Base-by-base conservation (phyloP, 2,888 invertebrate genomes). In the Drosophila lacicola region DNA sequence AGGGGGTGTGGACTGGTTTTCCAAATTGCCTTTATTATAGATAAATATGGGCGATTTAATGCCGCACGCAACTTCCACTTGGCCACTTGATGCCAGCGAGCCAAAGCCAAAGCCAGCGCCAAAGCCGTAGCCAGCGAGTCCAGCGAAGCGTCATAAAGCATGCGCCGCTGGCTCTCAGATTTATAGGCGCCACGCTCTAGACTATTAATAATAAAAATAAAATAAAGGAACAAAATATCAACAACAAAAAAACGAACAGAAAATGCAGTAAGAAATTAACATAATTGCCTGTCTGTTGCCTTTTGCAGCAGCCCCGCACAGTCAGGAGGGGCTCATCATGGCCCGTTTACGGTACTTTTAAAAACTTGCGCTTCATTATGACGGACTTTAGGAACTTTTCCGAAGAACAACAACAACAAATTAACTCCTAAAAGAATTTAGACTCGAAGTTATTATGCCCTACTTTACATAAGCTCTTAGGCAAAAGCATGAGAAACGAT, bases 11-110 rank as follows among this genome's bases (percentile, higher is more conserved):
- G 47, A 60, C 56, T 55, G 70, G 36, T 51, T 60, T 55, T 64
- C 68, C 63, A 87, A 82, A 87, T 82, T 82, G 82, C 88, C 88
- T 83, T 87, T 87, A 82, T 87, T 82, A 82, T 84, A 82, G 82
- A 82, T 82, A 82, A 82, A 87, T 82, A 82, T 82, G 82, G 70
- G 62, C 87, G 79, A 87, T 87, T 81, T 75, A 70, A 68, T 84
- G 79, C 70, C 72, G 63, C 88, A 84, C 82, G 82, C 88, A 87
- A 84, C 75, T 75, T 75, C 64, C 62, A 63, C 60, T 58, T 54
- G 44, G 39, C 67, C 63, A 45, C 51, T 63, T 58, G 57, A 44
- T 70, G 54, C 11, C 13, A 4, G 36, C 11, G 36, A 29, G 36
- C 36, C 70, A 54, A 69, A 29, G 17, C 37, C 46, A 50, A 34